Conservation (phyloP, 1,140 invertebrate species). For the Schlechtendalia chinensis region DNA sequence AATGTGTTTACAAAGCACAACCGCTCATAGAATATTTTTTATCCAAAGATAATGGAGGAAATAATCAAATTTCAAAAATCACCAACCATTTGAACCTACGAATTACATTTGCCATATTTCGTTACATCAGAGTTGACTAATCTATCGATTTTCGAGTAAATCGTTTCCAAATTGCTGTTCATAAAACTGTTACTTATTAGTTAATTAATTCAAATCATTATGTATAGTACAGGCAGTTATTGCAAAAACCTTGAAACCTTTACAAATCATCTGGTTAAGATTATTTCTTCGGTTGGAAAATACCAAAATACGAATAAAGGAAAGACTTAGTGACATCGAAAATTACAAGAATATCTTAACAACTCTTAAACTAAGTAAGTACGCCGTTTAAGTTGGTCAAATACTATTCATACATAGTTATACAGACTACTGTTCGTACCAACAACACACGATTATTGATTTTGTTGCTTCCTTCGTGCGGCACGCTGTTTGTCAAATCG, state of each 20-base stretch:
- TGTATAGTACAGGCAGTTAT: neutral
- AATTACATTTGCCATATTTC: neutral
- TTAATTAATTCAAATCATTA: slow-evolving; percentile 11
- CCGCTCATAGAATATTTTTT: neutral
- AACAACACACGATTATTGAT: slow-evolving; percentile 15
- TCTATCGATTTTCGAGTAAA: neutral
- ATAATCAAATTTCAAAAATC: neutral
- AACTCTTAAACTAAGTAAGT: slow-evolving; percentile 15
- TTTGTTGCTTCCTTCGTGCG: slow-evolving; percentile 67
- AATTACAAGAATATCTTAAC: slow-evolving; percentile 9
- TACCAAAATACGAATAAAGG: neutral
- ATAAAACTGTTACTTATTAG: neutral
- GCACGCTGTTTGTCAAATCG: slow-evolving; percentile 95
- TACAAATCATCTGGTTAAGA: neutral
- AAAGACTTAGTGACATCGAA: neutral
- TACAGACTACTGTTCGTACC: slow-evolving; percentile 17
- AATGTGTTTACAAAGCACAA: no score
- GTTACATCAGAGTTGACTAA: neutral
- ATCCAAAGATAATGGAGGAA: neutral
- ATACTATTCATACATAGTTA: neutral
- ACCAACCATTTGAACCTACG: neutral
- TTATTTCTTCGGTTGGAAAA: neutral
- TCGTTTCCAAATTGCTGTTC: neutral
- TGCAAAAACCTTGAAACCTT: neutral
- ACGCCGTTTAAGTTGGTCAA: neutral